Conservation (phyloP, 2,113 vertebrate species). For the Stegastes partitus region DNA sequence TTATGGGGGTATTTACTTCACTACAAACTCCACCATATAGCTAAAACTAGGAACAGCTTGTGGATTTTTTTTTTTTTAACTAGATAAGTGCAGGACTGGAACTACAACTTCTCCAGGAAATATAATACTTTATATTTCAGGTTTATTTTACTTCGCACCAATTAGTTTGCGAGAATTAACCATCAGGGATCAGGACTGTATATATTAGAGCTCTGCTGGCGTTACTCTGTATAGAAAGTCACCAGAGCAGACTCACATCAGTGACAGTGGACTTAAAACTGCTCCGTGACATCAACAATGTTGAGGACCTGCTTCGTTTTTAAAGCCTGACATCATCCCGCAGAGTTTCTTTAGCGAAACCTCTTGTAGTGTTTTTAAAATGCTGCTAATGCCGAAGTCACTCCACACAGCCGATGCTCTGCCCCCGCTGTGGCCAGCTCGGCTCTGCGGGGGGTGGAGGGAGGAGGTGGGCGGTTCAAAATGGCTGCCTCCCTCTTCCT, state of each 20-base stretch:
- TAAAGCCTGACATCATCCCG: conserved; percentile 10
- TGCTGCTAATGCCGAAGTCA: conserved; percentile 19
- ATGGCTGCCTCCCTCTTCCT: conserved; percentile 72
- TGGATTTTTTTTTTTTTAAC: too few relatives aligned
- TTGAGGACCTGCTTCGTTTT: conserved; percentile 10
- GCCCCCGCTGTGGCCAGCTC: conserved; percentile 56
- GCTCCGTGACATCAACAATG: conserved; percentile 4
- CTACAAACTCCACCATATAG: conserved; percentile 49
- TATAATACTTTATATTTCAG: conserved; percentile 21
- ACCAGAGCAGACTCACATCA: background rate
- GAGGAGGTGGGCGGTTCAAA: conserved; percentile 53
- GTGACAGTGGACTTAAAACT: background rate
- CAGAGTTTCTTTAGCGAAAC: conserved; percentile 1
- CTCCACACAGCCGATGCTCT: conserved; percentile 26
- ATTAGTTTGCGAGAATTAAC: conserved; percentile 26
- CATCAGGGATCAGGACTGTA: conserved; percentile 35
- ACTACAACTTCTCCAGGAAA: conserved; percentile 38
- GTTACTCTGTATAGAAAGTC: background rate
- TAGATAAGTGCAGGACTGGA: conserved; percentile 19
- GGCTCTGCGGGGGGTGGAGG: conserved; percentile 51
- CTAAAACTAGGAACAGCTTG: conserved; percentile 51
- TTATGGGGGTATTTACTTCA: conserved; percentile 66
- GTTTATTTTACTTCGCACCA: conserved; percentile 44
- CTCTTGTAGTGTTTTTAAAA: conserved; percentile 18
- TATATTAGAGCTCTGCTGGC: conserved; percentile 9